Evolutionary conservation across 1,140 invertebrate species (phyloP).

Genomic region (Tribolium madens): DNA sequence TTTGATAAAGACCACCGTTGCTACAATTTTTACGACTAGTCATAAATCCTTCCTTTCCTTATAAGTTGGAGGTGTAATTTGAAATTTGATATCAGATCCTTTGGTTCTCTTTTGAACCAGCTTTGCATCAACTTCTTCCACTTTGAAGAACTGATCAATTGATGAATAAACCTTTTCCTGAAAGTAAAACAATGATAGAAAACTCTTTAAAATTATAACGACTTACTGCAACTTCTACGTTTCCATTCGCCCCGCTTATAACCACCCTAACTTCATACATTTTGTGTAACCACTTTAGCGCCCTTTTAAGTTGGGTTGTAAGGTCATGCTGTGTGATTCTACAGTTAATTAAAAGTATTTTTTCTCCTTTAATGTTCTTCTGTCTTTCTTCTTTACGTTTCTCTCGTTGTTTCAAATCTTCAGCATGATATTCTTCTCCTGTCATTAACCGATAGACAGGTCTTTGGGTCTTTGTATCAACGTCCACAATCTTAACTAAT

Average conservation of each 20-base stretch:
- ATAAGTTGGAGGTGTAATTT: constrained; percentile 67
- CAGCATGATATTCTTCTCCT: constrained; percentile 60
- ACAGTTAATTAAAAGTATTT: constrained; percentile 71
- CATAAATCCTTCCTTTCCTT: constrained; percentile 55
- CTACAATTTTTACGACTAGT: constrained; percentile 48
- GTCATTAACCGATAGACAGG: constrained; percentile 73
- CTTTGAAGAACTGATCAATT: constrained; percentile 67
- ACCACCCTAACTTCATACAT: constrained; percentile 72
- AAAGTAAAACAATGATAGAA: no score
- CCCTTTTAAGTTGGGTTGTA: constrained; percentile 71
- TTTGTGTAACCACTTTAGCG: constrained; percentile 74
- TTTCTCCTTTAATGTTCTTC: constrained; percentile 68
- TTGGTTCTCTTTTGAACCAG: constrained; percentile 72
- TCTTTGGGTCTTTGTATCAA: constrained; percentile 72
- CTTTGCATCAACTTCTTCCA: constrained; percentile 61
- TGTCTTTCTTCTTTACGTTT: constrained; percentile 57
- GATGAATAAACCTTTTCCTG: constrained; percentile 69
- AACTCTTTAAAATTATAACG: constrained; percentile 21
- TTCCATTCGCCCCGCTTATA: constrained; percentile 68
- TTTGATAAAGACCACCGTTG: constrained; percentile 38
- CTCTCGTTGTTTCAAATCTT: constrained; percentile 64
- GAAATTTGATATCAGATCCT: constrained; percentile 70
- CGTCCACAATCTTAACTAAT: constrained; percentile 74
- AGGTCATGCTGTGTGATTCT: constrained; percentile 76
- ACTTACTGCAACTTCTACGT: constrained; percentile 67